Conservation (phyloP, 2,113 vertebrate genomes). For the Lampris megalopsis region DNA sequence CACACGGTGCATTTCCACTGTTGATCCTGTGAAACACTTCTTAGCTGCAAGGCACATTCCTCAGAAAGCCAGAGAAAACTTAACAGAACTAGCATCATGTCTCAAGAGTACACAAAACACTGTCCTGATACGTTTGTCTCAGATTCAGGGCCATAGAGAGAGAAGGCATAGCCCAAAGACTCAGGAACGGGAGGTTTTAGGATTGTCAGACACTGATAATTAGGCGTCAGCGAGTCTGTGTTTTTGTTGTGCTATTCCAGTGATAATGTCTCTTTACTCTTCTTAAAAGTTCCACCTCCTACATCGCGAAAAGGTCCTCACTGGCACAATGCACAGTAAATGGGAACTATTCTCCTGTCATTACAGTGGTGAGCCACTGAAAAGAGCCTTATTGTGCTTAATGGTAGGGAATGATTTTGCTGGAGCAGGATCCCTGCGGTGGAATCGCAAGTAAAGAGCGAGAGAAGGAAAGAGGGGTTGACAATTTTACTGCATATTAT, state of each 20-base stretch:
- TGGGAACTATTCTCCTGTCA: constrained; percentile 49
- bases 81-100: constrained; percentile 10
- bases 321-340: constrained; percentile 70
- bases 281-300: constrained; percentile 54
- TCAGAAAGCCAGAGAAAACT: constrained; percentile 42
- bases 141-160: constrained; percentile 37
- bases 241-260: constrained; percentile 44
- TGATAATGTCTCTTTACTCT: constrained; percentile 52
- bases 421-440: constrained; percentile 41
- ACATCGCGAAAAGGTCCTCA: constrained; percentile 68
- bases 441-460: constrained; percentile 37
- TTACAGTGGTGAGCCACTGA: constrained; percentile 34
- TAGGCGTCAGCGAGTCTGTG: constrained; percentile 59
- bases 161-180: constrained; percentile 28
- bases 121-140: constrained; percentile 29
- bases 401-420: constrained; percentile 48
- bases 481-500: constrained; percentile 31
- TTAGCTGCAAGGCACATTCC: constrained; percentile 60
- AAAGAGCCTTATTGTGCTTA: constrained; percentile 52
- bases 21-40: constrained; percentile 34
- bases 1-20: constrained; percentile 32
- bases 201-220: constrained; percentile 54
- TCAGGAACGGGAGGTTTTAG: constrained; percentile 20
- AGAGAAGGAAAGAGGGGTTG: constrained; percentile 17
- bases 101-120: constrained; percentile 24